These are phyloP conservation scores for Deroptyus accipitrinus DNA, from an alignment of 2,113 vertebrate species.

Conservation along the genomic window DNA sequence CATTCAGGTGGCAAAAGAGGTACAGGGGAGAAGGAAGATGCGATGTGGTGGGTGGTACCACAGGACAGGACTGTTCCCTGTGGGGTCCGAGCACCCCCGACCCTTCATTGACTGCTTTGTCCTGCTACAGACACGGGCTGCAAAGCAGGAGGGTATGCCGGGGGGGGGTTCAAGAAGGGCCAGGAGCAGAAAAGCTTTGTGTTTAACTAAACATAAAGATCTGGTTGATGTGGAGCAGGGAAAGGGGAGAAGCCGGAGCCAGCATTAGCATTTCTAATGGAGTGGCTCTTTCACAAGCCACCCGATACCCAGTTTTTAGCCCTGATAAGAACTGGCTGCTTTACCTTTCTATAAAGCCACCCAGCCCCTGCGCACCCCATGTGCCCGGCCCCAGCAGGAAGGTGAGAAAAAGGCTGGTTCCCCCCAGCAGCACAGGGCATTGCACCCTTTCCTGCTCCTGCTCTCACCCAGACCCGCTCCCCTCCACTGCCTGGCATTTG, in stretches of 20 bases:
- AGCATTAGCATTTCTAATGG: constrained; percentile 6
- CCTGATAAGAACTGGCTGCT: neutral
- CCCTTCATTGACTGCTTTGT: accelerated
- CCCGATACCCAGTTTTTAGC: neutral
- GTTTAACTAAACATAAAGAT: neutral
- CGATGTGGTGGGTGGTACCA: accelerated
- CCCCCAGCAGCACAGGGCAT: accelerated
- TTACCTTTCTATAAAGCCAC: neutral
- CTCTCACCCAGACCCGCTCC: neutral
- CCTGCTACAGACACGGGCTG: neutral
- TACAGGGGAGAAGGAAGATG: neutral
- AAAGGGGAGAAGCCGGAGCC: neutral
- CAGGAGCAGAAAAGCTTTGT: neutral
- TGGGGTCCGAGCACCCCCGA: accelerated
- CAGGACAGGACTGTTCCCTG: neutral
- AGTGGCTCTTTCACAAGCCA: neutral
- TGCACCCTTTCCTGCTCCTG: neutral
- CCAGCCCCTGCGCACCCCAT: neutral
- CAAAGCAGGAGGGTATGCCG: neutral
- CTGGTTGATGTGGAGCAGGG: neutral
- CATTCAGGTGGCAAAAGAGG: neutral
- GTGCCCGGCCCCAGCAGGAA: neutral
- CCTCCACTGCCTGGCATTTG: accelerated
- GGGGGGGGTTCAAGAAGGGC: neutral
- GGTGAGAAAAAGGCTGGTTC: neutral